A percentile compares a stretch with the other conserved stretches of the same genome.
Evolutionary conservation across 1,140 invertebrate genomes (phyloP).

Genomic region (Heliconius nattereri): DNA sequence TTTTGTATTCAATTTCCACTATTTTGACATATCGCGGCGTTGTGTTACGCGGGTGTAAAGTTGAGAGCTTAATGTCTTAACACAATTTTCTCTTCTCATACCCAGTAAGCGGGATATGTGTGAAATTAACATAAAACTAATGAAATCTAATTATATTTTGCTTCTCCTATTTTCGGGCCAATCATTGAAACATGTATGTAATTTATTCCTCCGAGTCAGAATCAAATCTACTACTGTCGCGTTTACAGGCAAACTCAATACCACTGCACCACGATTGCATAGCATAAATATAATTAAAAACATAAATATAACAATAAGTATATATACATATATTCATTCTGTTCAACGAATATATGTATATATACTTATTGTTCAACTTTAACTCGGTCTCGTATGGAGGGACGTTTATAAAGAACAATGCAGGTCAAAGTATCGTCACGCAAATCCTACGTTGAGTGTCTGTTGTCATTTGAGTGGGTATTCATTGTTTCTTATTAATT

Average conservation of each 20-base stretch:
- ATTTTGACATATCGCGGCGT: not conserved
- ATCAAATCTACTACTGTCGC: not conserved
- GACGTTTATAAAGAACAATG: slow-evolving; percentile 6
- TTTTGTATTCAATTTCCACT: not conserved
- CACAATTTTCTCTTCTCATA: too few relatives aligned
- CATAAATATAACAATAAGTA: not conserved
- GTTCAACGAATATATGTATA: too few relatives aligned
- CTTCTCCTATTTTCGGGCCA: too few relatives aligned
- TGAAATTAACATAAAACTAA: too few relatives aligned
- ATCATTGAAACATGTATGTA: too few relatives aligned
- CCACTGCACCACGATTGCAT: not conserved
- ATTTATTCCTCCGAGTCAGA: not conserved
- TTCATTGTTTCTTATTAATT: not conserved
- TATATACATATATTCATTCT: not conserved
- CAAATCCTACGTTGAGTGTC: slow-evolving; percentile 6
- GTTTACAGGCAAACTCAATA: not conserved
- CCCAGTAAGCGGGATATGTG: too few relatives aligned
- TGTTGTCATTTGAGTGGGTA: not conserved
- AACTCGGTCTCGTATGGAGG: not conserved
- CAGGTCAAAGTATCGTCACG: slow-evolving; percentile 16
- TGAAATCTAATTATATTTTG: too few relatives aligned
- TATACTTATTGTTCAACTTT: too few relatives aligned
- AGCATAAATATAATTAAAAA: not conserved
- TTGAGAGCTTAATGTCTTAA: too few relatives aligned
- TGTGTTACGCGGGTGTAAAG: not conserved